phyloP scores from a whole-genome alignment of 1,140 invertebrate genomes.

The Oncopodura yosiiana region DNA sequence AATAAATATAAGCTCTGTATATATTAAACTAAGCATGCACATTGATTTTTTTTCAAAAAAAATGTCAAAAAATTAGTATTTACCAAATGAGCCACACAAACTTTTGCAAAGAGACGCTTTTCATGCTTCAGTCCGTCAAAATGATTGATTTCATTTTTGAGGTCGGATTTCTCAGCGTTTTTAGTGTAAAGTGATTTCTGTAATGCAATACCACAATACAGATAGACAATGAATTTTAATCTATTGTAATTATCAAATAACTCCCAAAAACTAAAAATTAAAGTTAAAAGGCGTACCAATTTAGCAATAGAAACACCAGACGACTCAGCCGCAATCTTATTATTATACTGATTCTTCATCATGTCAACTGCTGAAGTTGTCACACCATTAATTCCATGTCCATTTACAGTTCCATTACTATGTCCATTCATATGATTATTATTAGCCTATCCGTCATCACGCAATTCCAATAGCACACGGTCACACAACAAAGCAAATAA shows the following conservation, averaged over 20 bases:
- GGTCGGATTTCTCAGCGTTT: too few species aligned
- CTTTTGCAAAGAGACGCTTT: slow-evolving; percentile 25
- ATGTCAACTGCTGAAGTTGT: slow-evolving; percentile 1
- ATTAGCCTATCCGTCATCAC: too few species aligned
- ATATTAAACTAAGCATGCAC: slow-evolving; percentile 6
- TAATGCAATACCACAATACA: too few species aligned
- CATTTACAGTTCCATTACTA: slow-evolving; percentile 8
- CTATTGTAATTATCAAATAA: too few species aligned
- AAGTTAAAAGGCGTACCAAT: too few species aligned
- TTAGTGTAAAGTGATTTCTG: too few species aligned
- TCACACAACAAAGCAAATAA: neutral
- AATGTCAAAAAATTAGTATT: slow-evolving; percentile 1
- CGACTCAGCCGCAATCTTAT: neutral
- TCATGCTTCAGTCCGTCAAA: neutral
- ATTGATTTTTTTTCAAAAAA: neutral
- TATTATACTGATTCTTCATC: neutral
- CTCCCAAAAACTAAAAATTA: too few species aligned
- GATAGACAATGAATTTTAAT: too few species aligned
- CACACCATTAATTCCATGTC: slow-evolving; percentile 7
- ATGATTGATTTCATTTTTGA: neutral
- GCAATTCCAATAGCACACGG: too few species aligned
- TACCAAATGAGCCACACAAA: slow-evolving; percentile 26
- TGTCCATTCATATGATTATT: too few species aligned
- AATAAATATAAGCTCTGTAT: slow-evolving; percentile 16
- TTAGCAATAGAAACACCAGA: neutral